These are phyloP conservation scores for Lepilemur ruficaudatus DNA, from an alignment of 2,797 vertebrate species.

Conservation along the genomic window DNA sequence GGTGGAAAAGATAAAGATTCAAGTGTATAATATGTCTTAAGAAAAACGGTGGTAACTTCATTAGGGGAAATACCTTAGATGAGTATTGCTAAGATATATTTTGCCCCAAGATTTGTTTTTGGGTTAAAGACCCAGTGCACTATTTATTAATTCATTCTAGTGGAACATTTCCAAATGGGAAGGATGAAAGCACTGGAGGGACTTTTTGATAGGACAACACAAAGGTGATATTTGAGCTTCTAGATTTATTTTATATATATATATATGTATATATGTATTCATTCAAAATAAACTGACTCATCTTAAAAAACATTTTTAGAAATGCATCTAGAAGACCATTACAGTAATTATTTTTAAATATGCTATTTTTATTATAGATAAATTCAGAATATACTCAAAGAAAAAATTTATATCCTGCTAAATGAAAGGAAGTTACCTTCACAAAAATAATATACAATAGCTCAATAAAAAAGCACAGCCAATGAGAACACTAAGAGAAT, in stretches of 20 bases:
- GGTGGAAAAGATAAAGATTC: background rate
- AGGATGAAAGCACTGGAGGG: background rate
- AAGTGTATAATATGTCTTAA: background rate
- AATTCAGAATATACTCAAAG: background rate
- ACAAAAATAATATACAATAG: background rate
- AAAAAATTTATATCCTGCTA: background rate
- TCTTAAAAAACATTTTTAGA: background rate
- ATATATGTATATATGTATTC: background rate
- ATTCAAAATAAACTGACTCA: background rate
- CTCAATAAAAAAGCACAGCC: background rate
- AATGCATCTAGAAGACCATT: background rate
- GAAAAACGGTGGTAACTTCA: background rate
- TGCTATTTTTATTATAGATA: background rate
- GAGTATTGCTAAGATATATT: background rate
- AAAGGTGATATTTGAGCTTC: background rate
- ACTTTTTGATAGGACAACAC: background rate
- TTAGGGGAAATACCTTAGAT: background rate
- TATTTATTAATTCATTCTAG: background rate
- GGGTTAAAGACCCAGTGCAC: background rate
- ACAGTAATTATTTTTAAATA: background rate
- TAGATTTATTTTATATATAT: background rate
- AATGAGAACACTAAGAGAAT: background rate
- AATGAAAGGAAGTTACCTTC: background rate
- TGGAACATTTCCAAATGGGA: background rate
- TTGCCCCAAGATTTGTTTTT: background rate